A percentile compares a stretch with the other conserved stretches of the same genome.
phyloP scores from a whole-genome alignment of 1,140 invertebrate species.

The Macrocentrus cingulum region DNA sequence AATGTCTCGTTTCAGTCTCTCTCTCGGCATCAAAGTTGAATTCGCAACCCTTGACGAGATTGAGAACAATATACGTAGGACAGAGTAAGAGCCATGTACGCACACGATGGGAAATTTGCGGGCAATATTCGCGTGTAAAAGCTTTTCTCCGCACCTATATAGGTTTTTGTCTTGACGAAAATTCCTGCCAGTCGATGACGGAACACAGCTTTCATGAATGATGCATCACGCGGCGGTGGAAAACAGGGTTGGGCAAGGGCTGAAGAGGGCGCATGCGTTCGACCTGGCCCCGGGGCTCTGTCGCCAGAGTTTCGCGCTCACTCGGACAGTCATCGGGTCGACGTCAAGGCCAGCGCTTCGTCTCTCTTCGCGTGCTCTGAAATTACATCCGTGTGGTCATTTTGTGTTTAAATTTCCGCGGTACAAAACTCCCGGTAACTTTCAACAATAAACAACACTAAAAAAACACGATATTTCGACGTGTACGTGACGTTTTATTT shows the following conservation, averaged over 20 bases:
- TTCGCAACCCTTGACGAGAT: too few species aligned
- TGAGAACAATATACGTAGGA: too few species aligned
- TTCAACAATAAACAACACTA: too few species aligned
- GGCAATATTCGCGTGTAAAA: too few species aligned
- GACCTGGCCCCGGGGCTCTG: constrained; percentile 47
- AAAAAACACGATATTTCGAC: neutral
- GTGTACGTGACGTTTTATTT: constrained; percentile 19
- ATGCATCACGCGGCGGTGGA: constrained; percentile 29
- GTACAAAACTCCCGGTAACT: neutral
- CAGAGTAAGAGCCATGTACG: too few species aligned
- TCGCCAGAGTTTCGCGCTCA: constrained; percentile 17
- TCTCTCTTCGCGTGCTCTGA: neutral
- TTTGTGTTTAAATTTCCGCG: neutral
- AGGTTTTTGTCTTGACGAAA: neutral
- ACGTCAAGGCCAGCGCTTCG: constrained; percentile 37
- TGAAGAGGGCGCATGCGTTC: constrained; percentile 45
- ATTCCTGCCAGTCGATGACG: neutral
- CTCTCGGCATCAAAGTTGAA: too few species aligned
- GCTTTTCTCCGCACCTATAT: too few species aligned
- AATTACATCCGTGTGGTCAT: neutral
- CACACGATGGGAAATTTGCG: too few species aligned
- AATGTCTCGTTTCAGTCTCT: too few species aligned
- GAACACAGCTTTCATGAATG: constrained; percentile 20
- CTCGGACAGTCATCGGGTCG: constrained; percentile 45
- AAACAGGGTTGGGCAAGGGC: constrained; percentile 44